These are phyloP conservation scores for Phalacrocorax carbo DNA, from an alignment of 2,113 vertebrate genomes.

Conservation along the genomic window DNA sequence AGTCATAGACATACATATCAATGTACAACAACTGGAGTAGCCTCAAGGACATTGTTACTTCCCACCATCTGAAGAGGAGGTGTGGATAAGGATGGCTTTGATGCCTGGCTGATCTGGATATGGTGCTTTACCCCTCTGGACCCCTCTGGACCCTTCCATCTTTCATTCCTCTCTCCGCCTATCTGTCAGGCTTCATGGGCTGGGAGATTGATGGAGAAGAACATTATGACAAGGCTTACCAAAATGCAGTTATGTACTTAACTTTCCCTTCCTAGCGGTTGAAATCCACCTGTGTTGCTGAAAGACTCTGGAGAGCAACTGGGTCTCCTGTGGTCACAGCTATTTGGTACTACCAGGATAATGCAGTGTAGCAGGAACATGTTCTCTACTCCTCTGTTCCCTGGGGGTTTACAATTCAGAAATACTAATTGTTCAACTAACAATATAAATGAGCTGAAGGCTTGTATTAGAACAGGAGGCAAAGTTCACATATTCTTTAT, in stretches of 20 bases:
- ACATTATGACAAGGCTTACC: not conserved
- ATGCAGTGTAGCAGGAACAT: not conserved
- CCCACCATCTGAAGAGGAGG: not conserved
- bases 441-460: not conserved
- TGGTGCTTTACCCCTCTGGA: not conserved
- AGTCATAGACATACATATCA: not conserved
- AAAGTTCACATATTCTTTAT: slow-evolving; percentile 2
- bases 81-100: not conserved
- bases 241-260: not conserved
- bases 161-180: not conserved
- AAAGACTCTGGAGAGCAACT: not conserved
- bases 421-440: slow-evolving; percentile 42
- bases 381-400: not conserved
- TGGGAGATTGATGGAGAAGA: not conserved
- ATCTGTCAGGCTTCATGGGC: not conserved
- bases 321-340: not conserved
- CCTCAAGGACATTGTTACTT: not conserved
- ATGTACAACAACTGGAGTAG: not conserved
- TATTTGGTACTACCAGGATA: not conserved
- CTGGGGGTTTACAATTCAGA: not conserved
- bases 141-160: rapidly evolving
- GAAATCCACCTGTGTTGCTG: not conserved
- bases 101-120: not conserved
- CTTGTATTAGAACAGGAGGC: not conserved
- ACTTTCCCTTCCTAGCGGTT: not conserved